Evolutionary conservation across 1,140 invertebrate genomes (phyloP), one percentile per base, ranked within the genome.

Genomic region (Drosophila pseudoobscura): DNA sequence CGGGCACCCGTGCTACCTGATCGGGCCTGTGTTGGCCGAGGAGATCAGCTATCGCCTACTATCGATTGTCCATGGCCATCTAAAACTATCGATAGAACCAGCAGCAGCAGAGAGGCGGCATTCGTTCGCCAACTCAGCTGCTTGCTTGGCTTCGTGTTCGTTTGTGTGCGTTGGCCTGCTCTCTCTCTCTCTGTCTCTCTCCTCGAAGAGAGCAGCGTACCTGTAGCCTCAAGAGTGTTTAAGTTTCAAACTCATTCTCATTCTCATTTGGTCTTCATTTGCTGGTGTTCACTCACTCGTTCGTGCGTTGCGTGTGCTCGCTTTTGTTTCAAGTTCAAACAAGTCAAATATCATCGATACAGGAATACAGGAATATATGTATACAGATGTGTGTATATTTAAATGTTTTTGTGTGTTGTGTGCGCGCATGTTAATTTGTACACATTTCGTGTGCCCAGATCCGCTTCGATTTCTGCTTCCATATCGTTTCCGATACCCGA

Each of bases 281-380:
- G 54, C 56, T 31, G 9, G 8, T 31, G 8, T 8, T 31, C 31
- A 31, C 8, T 9, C 31, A 31, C 11, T 45, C 29, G 20, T 56
- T 64, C 31, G 43, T 31, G 15, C 49, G 22, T 45, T 63, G 20
- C 47, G 58, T n/a, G 9, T 44, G 60, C 22, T 47, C 60, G 60
- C 35, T 43, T 13, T 53, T 46, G 66, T 47, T 68, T 45, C 83
- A 85, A 87, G 82, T 70, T 70, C 78, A 85, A 85, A 85, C 53
- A 85, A 85, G 78, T 87, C 69, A 85, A 87, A 85, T 64, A 75
- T 63, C 71, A 78, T 56, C 71, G 56, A 51, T 58, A 35, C 35
- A 26, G 24, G 4, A 26, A 26, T 26, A 5, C 24, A 26, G 4
- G 24, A 4, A 26, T 26, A 68, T 54, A 59, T 24, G 43, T 17